Conservation (phyloP, 1,140 invertebrate species). For the Ceratina japonica region DNA sequence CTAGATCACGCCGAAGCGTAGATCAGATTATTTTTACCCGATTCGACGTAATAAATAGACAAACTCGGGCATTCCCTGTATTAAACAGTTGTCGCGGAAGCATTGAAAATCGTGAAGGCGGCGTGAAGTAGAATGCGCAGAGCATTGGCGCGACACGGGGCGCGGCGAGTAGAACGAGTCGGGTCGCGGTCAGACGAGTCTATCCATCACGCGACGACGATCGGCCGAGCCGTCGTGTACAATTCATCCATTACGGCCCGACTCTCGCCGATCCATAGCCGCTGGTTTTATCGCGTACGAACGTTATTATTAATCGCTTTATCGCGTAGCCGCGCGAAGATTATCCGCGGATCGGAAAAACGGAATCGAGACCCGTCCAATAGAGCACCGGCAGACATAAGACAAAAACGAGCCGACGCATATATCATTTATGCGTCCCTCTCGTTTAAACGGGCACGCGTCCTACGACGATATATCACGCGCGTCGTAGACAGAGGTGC, state of each 20-base stretch:
- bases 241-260: conserved; percentile 8
- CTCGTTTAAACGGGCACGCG: conserved; percentile 14
- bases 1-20: too few species aligned
- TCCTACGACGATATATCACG: conserved; percentile 21
- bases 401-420: conserved; percentile 7
- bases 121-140: too few species aligned
- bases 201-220: conserved; percentile 1
- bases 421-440: conserved; percentile 30
- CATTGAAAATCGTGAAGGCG: too few species aligned
- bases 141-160: too few species aligned
- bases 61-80: too few species aligned
- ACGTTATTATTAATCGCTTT: conserved; percentile 14
- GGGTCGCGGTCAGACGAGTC: neutral
- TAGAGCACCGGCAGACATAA: neutral
- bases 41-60: too few species aligned
- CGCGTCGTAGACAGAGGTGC: conserved; percentile 26
- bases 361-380: neutral
- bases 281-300: neutral
- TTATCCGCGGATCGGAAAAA: neutral
- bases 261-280: neutral
- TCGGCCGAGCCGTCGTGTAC: conserved; percentile 4
- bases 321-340: neutral
- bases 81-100: too few species aligned
- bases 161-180: neutral
- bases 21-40: too few species aligned